These are phyloP conservation scores for Amiota minor DNA, from an alignment of 2,888 invertebrate species.

Conservation along the genomic window DNA sequence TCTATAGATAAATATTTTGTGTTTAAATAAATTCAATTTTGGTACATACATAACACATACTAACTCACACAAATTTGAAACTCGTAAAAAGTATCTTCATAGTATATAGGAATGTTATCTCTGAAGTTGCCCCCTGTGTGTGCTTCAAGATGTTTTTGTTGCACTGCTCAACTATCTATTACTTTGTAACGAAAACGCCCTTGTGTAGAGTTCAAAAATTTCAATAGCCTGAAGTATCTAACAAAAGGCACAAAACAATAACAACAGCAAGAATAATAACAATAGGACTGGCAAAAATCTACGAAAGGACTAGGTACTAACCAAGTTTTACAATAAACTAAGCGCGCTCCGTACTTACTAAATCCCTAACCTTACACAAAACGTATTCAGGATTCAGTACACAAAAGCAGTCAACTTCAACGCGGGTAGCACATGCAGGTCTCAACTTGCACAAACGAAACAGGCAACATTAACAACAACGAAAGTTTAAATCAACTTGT, in stretches of 20 bases:
- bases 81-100: too few species aligned
- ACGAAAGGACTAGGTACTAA: neutral
- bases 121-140: neutral
- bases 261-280: neutral
- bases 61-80: too few species aligned
- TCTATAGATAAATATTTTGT: neutral
- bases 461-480: slow-evolving; percentile 17
- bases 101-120: too few species aligned
- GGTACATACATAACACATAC: too few species aligned
- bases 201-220: slow-evolving; percentile 5
- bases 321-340: neutral
- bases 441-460: neutral
- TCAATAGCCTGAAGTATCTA: slow-evolving; percentile 11
- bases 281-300: neutral
- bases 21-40: slow-evolving; percentile 12
- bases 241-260: neutral
- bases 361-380: neutral
- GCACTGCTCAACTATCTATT: neutral
- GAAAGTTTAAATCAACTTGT: slow-evolving; percentile 68
- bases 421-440: slow-evolving; percentile 2
- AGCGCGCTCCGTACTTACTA: neutral
- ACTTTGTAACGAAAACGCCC: slow-evolving; percentile 9
- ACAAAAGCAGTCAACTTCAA: slow-evolving; percentile 22
- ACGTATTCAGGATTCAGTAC: neutral
- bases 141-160: neutral